Conservation (phyloP, 37 sponge, comb jelly and placozoan species). For the Aphrocallistes beatrix region DNA sequence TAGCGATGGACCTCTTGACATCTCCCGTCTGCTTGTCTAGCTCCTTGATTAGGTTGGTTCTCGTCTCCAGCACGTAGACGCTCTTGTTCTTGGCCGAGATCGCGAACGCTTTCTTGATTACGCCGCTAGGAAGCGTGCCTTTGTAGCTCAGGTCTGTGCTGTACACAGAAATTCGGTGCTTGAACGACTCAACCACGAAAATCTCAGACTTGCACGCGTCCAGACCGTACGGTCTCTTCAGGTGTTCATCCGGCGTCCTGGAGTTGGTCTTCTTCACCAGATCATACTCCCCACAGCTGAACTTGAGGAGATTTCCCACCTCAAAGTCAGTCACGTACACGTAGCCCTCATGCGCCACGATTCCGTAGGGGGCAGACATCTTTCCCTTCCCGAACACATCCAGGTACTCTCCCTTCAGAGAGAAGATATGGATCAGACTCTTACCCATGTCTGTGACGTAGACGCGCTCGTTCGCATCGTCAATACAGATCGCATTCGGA, state of each 20-base stretch:
- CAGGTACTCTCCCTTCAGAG: not conserved
- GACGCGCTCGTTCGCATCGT: not conserved
- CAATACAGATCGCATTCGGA: not conserved
- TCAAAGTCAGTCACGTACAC: constrained; percentile 4
- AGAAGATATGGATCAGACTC: not conserved
- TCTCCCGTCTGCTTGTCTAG: not conserved
- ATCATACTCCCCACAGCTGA: not conserved
- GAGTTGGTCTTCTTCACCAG: not conserved
- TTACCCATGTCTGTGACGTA: not conserved
- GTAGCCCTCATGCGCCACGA: not conserved
- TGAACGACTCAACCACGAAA: not conserved
- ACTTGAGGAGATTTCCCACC: not conserved
- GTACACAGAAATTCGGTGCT: not conserved
- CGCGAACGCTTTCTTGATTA: not conserved
- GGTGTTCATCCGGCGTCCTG: not conserved
- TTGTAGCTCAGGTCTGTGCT: not conserved
- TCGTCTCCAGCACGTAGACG: not conserved
- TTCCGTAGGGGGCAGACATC: not conserved
- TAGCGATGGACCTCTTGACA: not conserved
- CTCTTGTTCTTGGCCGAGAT: not conserved
- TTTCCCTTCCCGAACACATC: not conserved
- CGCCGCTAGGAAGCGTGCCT: not conserved
- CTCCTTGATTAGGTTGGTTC: not conserved
- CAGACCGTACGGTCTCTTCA: not conserved
- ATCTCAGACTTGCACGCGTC: not conserved